Evolutionary conservation across 2,797 vertebrate genomes (phyloP), one percentile per base, ranked within the genome.

Genomic region (Botia almorhae): DNA sequence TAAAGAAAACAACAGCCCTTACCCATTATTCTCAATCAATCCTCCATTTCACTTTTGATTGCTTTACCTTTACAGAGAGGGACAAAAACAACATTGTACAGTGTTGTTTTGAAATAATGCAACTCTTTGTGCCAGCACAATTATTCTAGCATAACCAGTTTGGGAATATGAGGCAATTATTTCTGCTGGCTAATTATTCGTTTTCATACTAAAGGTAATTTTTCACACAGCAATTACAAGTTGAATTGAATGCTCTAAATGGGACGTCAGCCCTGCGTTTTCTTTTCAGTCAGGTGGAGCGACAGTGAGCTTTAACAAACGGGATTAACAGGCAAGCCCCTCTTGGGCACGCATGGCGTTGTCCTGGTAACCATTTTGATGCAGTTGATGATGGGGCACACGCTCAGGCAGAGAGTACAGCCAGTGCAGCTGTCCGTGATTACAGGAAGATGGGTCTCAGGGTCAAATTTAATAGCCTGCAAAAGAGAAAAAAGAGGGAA

Each of bases 371-470:
- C 94, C 97, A 97, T 96, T 87, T 84, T 94, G 94, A 99, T 97
- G 95, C 97, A 98, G 94, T 97, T 95, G 87, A 96, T 94, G 90
- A 98, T 93, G 63, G 97, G 97, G 89, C 97, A 98, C 88, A 98
- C 94, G 11, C 96, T 98, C 86, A 96, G 90, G 86, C 97, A 97
- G 82, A 97, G 94, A 43, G 96, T 96, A 89, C 97, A 98, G 90
- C 96, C 96, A 0, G 96, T 98, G n/a, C 98, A 99, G 89, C 85
- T 93, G 90, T 96, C 96, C 0, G 82, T 95, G 74, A 98, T 91
- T 0, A 84, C 70, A 80, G 97, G 96, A 84, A 98, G 91, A 93
- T 97, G 97, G 84, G 95, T 97, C 81, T 95, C 84, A 0, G 96
- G 93, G 90, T 98, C 91, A 83, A 98, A 98, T 73, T 64, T 89